Evolutionary conservation across 2,888 invertebrate genomes (phyloP), one percentile per base, ranked within the genome.

Genomic region (Chouioia cunea): DNA sequence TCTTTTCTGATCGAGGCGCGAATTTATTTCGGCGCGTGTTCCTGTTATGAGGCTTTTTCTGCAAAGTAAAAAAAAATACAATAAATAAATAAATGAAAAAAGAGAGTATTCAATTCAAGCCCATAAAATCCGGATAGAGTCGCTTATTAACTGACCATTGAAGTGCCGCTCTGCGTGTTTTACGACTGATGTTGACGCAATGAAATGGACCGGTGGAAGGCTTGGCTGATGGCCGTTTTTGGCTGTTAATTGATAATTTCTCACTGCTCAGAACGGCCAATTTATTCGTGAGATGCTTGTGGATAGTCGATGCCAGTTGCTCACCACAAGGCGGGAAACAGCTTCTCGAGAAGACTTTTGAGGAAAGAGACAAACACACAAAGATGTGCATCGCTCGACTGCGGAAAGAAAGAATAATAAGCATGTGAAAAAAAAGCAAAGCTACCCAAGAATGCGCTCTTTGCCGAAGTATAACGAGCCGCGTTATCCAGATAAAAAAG

Each of bases 401-500:
- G 52, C 22, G 22, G 16, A 14, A 44, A 44, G 44, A 20, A 65
- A 36, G 27, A 10, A 15, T 18, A 18, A 58, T 44, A 20, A 36
- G 27, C 36, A 4, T 36, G 36, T 6, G 27, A 50, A 52, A 60
- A 8, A 27, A 10, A 43, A 47, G 53, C 16, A 57, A 14, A 12
- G 16, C n/a, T 10, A 6, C n/a, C n/a, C 44, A 23, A 63, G 22
- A 22, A 16, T 62, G 73, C 70, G 73, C 53, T 59, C 65, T 58
- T 74, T 60, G 70, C 60, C 72, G 72, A 73, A 76, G 72, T 74
- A 76, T 76, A 79, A 78, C 78, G 78, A 78, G 77, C 74, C 72
- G 71, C 74, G 77, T 75, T 77, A 77, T 77, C 77, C 72, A 74
- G 79, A 79, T 79, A 78, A 79, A 79, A 79, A 76, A 12, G 36